These are phyloP conservation scores for Lumbricus terrestris DNA, from an alignment of 2,888 invertebrate species.

Conservation along the genomic window DNA sequence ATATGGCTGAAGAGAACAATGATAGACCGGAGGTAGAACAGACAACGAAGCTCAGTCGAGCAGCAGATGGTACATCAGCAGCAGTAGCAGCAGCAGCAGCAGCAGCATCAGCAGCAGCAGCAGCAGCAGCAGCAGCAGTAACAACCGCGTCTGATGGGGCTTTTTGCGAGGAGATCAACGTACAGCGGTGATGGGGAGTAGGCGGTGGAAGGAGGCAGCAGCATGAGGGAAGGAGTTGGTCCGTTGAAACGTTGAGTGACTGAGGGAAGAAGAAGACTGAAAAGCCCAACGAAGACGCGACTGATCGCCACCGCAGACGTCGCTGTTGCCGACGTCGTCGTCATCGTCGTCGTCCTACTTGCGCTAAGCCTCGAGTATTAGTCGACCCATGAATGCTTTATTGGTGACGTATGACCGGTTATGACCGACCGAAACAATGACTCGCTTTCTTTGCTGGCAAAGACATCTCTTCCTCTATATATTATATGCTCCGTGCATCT, in stretches of 20 bases:
- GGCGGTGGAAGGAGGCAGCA: too few relatives aligned
- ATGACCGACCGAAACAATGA: neutral
- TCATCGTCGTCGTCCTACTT: neutral
- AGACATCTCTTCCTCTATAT: too few relatives aligned
- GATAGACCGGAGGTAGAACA: slow-evolving; percentile 3
- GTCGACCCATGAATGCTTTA: neutral
- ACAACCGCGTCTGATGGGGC: neutral
- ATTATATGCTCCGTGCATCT: neutral
- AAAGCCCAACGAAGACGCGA: neutral
- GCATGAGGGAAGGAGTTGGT: neutral
- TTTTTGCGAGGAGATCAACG: neutral
- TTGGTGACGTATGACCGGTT: neutral
- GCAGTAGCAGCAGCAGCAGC: too few relatives aligned
- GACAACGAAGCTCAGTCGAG: neutral
- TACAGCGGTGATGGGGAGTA: neutral
- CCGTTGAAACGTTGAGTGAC: neutral
- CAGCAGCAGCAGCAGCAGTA: too few relatives aligned
- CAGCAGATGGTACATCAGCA: neutral
- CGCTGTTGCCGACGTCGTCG: neutral
- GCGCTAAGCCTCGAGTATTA: neutral
- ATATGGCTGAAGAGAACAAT: neutral
- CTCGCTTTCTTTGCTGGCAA: neutral
- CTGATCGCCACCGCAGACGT: too few relatives aligned
- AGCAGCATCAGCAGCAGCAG: too few relatives aligned
- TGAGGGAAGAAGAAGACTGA: neutral